These are phyloP conservation scores for Mormyrops attenuatus DNA, from an alignment of 2,797 vertebrate species.

Conservation along the genomic window DNA sequence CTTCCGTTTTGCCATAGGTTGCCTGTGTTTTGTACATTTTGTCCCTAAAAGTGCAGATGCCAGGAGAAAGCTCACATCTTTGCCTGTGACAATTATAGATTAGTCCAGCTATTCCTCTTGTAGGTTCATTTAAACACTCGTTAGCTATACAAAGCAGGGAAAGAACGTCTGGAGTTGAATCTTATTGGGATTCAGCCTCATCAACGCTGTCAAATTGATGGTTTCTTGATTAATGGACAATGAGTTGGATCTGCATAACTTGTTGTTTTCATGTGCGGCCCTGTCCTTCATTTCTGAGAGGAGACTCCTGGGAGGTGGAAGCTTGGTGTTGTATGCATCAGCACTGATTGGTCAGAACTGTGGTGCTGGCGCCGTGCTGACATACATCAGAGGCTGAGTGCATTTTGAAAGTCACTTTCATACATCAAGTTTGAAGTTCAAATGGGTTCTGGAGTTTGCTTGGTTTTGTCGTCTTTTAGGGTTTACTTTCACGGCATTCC, in stretches of 20 bases:
- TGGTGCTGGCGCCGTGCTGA: conserved; percentile 50
- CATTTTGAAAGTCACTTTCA: conserved; percentile 43
- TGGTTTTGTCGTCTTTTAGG: conserved; percentile 12
- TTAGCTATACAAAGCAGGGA: conserved; percentile 33
- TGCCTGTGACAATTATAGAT: conserved; percentile 21
- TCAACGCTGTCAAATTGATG: conserved; percentile 62
- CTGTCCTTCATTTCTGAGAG: conserved; percentile 18
- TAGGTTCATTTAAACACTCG: conserved; percentile 37
- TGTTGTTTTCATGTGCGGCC: conserved; percentile 27
- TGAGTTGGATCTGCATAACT: conserved; percentile 55
- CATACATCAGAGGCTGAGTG: conserved; percentile 45
- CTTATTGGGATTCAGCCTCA: conserved; percentile 38
- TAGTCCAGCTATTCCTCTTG: conserved; percentile 30
- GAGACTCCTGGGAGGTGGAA: conserved; percentile 39
- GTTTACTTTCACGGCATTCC: not conserved
- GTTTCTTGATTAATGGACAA: conserved; percentile 68
- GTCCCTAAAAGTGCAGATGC: conserved; percentile 32
- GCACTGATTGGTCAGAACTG: conserved; percentile 26
- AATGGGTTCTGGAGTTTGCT: not conserved
- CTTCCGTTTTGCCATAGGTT: not conserved
- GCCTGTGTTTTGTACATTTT: not conserved
- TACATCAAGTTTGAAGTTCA: conserved; percentile 19
- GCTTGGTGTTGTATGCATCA: conserved; percentile 28
- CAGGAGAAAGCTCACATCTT: not conserved
- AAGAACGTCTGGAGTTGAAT: conserved; percentile 9